Conservation (phyloP, 37 sponge, comb jelly and placozoan genomes). For the Agelas oroides region DNA sequence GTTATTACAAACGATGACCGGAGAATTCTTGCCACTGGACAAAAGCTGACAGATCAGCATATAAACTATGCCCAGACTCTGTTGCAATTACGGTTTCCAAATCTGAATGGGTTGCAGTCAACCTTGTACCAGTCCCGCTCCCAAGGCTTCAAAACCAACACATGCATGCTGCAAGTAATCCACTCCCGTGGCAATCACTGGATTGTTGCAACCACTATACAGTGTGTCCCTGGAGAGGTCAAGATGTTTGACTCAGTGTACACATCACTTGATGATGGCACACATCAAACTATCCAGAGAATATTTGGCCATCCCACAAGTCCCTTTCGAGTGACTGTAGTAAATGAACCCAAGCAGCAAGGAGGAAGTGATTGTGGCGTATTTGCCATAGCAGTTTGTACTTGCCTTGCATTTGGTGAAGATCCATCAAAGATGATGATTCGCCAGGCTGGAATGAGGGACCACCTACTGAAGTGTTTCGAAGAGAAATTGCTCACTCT, state of each 20-base stretch:
- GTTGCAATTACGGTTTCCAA: not conserved
- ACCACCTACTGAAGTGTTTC: constrained; percentile 53
- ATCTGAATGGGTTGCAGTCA: constrained; percentile 8
- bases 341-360: constrained; percentile 1
- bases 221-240: not conserved
- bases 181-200: not conserved
- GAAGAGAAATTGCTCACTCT: constrained; percentile 8
- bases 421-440: constrained; percentile 35
- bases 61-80: constrained; percentile 18
- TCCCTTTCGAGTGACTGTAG: no score
- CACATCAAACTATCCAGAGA: not conserved
- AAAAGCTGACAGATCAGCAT: constrained; percentile 8
- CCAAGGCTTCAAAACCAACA: not conserved
- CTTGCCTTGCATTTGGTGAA: constrained; percentile 37
- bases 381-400: constrained; percentile 40
- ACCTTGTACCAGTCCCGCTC: constrained; percentile 9
- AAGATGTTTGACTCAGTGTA: not conserved
- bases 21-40: not conserved
- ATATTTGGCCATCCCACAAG: not conserved
- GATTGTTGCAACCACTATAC: not conserved
- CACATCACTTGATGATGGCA: not conserved
- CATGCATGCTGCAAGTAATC: not conserved
- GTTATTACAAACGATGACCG: not conserved
- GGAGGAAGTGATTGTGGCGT: constrained; percentile 12
- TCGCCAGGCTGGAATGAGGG: constrained; percentile 43